Conservation (phyloP, 1,140 invertebrate species). For the Diuraphis noxia region DNA sequence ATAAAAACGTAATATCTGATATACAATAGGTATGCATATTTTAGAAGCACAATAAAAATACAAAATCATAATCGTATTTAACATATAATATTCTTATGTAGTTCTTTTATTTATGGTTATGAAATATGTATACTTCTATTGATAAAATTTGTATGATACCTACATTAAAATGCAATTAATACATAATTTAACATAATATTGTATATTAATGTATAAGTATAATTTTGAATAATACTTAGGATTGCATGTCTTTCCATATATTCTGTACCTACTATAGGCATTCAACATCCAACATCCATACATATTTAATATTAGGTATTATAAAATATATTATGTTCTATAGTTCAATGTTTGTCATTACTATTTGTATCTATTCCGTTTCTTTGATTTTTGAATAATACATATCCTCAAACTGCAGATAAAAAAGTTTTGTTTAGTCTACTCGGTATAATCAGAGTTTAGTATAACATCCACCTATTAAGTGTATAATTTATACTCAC, state of each 20-base stretch:
- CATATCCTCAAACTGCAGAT: not conserved
- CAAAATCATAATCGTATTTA: not conserved
- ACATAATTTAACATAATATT: not conserved
- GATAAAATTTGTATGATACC: not conserved
- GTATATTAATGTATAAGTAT: not conserved
- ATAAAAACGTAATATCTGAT: not conserved
- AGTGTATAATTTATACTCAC: conserved; percentile 8
- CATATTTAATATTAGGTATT: not conserved
- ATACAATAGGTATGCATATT: not conserved
- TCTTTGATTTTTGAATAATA: not conserved
- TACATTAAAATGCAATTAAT: not conserved
- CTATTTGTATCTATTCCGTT: not conserved
- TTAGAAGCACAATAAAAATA: not conserved
- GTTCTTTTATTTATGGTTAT: not conserved
- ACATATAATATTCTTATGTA: not conserved
- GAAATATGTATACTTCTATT: not conserved
- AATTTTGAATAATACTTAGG: not conserved
- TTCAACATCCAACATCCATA: no score
- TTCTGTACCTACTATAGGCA: not conserved
- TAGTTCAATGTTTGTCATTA: not conserved
- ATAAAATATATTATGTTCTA: not conserved
- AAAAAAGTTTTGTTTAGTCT: not conserved
- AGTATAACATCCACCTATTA: not conserved
- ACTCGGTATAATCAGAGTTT: not conserved
- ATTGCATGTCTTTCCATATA: not conserved